Evolutionary conservation across 2,888 invertebrate genomes (phyloP), one percentile per base, ranked within the genome.

Genomic region (Trypoxylon attenuatum): DNA sequence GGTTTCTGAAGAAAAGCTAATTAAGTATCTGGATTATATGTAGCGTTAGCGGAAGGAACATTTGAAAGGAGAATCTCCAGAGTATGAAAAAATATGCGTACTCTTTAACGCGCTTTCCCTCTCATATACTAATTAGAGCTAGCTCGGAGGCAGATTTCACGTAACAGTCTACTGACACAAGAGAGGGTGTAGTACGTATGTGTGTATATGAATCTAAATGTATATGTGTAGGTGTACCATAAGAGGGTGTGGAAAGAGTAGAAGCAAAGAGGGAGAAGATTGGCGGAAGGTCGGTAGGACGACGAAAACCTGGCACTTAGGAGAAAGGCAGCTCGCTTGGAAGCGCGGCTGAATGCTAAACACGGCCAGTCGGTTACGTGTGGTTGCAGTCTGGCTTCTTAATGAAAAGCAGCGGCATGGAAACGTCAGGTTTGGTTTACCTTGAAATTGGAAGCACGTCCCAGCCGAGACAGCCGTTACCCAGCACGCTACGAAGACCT

Each of bases 381-480:
- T 70, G 72, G 76, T 76, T 65, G 58, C 72, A 64, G 59, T 57
- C 60, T 54, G 59, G 66, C 67, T 67, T 66, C 78, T 73, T 78
- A 78, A 77, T 79, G 79, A 78, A 77, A 77, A 72, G 56, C 72
- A 76, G 70, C 72, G 61, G 70, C 63, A 67, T 70, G 70, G 72
- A 76, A 76, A 75, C 70, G 70, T 75, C 75, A 71, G 60, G 70
- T 70, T 69, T 64, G 69, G 72, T 76, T 76, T 69, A 66, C 74
- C 69, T 69, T 76, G 67, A 75, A 76, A 76, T 67, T 75, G 66
- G 72, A 71, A 60, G 69, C 62, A 65, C 69, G 71, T 51, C 63
- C 60, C 60, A 21, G 45, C 43, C 51, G 33, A 71, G 69, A 56
- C 62, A 61, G 47, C 38, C 67, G 67, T 67, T 63, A 27, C 47